Percentiles rank a stretch among this genome's conserved stretches.
Conservation (phyloP, 30 jellyfish, hydroid and myxozoan species). For the Chrysaora quinquecirrha region DNA sequence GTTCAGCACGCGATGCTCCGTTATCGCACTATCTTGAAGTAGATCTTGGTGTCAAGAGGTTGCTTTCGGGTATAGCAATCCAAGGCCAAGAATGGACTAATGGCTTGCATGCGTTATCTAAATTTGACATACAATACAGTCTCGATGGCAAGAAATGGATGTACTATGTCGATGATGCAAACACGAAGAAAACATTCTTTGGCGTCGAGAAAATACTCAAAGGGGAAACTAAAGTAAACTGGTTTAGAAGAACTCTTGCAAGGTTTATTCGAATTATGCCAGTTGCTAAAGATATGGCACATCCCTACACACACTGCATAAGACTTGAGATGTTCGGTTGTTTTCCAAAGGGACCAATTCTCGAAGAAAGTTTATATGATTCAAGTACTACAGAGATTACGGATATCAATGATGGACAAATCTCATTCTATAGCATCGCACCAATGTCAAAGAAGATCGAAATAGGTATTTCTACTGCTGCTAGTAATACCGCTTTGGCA, state of each 20-base stretch:
- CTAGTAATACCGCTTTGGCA: not conserved
- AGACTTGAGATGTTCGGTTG: conserved; percentile 36
- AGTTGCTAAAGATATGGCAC: not conserved
- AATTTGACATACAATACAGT: conserved; percentile 12
- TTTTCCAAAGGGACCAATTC: not conserved
- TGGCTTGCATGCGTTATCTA: not conserved
- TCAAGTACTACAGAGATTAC: not conserved
- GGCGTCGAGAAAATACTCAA: not conserved
- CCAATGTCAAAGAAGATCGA: not conserved
- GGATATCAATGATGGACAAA: not conserved
- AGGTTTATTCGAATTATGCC: conserved; percentile 15
- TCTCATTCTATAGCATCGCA: not conserved
- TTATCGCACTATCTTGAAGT: conserved; percentile 7
- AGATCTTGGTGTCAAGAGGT: not conserved
- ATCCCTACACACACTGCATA: not conserved
- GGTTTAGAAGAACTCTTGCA: not conserved
- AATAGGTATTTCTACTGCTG: conserved; percentile 13
- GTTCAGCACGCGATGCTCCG: not conserved
- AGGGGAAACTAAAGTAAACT: not conserved
- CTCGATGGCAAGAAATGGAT: conserved; percentile 9
- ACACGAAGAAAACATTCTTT: not conserved
- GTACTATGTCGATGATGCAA: not conserved
- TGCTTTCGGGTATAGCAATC: not conserved
- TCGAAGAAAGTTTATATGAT: not conserved
- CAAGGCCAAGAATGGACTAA: not conserved